Evolutionary conservation across 2,888 invertebrate species (phyloP).

Genomic region (Conistra vaccinii): DNA sequence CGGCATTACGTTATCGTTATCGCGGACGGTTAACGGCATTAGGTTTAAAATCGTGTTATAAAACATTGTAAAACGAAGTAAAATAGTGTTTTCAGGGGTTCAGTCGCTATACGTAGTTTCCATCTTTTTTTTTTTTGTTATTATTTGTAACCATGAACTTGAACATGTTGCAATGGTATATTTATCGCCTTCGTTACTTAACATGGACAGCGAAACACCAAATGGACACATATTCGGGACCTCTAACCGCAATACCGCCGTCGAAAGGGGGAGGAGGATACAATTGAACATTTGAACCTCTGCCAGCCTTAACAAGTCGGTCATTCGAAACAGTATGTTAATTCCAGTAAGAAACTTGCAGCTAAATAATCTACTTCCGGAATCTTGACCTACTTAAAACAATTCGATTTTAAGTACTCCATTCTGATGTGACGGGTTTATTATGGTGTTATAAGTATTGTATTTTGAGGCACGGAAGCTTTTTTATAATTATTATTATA

Average conservation of each 20-base stretch:
- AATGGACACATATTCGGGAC: neutral
- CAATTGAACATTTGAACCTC: constrained; percentile 34
- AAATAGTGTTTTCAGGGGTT: no score
- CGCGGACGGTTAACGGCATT: no score
- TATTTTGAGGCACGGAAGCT: constrained; percentile 48
- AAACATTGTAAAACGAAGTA: no score
- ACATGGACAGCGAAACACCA: neutral
- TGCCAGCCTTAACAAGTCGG: constrained; percentile 37
- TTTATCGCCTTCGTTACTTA: neutral
- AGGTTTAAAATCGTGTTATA: no score
- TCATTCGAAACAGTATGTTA: constrained; percentile 48
- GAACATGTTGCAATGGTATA: no score
- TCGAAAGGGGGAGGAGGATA: neutral
- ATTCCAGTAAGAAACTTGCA: constrained; percentile 54
- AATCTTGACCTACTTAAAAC: constrained; percentile 58
- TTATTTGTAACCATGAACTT: no score
- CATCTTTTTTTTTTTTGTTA: no score
- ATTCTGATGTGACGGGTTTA: constrained; percentile 56
- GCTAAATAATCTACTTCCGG: constrained; percentile 54
- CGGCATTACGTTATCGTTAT: no score
- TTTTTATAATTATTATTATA: constrained; percentile 13
- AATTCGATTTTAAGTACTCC: constrained; percentile 53
- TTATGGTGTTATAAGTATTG: constrained; percentile 26
- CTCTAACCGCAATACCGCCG: neutral
- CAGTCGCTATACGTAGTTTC: no score